Base-by-base conservation (phyloP, 2,888 invertebrate genomes). In the Hypomecis punctinalis region DNA sequence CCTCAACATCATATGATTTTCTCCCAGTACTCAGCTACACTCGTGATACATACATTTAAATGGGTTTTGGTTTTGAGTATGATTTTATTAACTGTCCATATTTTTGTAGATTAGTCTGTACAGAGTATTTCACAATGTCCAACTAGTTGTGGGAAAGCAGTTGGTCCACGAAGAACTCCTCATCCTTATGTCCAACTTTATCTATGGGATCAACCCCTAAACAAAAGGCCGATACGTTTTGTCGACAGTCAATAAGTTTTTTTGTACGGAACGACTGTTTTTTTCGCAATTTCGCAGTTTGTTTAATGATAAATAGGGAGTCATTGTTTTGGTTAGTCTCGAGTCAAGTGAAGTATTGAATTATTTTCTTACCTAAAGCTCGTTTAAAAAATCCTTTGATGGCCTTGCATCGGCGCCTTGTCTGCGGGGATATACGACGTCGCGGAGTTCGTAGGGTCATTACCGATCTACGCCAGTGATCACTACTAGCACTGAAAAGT, bases 351-450 rank as follows among this genome's bases (percentile, higher is more conserved):
- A 5, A 37, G 23, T 39, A 37, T 11, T 36, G 1, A 45, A 10
- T 49, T 46, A 9, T 48, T 33, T 37, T 61, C 57, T 78, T 76
- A 90, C 92, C 89, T 70, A 90, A 67, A 49, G 89, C 85, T 72
- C 85, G 82, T 60, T 82, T 81, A 59, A 92, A 80, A 70, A 92
- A 92, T 51, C 86, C 81, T 62, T 85, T 83, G 62, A 92, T 87
- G 47, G 87, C 86, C 35, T 84, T 82, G 71, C 83, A 92, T 66
- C 83, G 85, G 60, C 81, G 85, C 73, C 81, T 88, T 68, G 92
- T 86, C 49, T 89, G 88, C 47, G 91, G 90, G 47, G 92, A 91
- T 67, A 91, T 89, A 47, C 89, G 88, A 55, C 92, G 91, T 37
- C 88, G 87, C 33, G 90, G 88, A 33, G 89, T 88, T 55, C 86